Base-by-base conservation (phyloP, 2,113 vertebrate genomes). In the Oncorhynchus nerka region DNA sequence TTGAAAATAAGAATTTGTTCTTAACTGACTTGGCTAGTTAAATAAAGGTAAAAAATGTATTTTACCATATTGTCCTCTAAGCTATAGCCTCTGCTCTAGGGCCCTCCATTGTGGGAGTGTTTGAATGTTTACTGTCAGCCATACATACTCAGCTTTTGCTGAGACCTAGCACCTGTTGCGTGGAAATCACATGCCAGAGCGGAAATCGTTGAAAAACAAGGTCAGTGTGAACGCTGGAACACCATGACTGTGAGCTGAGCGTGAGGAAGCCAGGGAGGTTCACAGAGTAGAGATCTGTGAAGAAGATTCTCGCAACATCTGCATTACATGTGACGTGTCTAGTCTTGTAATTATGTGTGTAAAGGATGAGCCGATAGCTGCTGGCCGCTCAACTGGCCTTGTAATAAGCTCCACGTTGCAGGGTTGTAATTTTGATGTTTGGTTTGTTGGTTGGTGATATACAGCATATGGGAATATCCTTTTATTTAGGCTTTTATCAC, bases 271-370 rank as follows among this genome's bases (percentile, higher is more conserved):
- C 51, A 13, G 12, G 51, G 51, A 55, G 61, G 30, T 62, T 62
- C n/a, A 8, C 59, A 16, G n/a, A 4, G 30, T 32, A 32, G 67
- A 68, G 32, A 15, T 12, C 51, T 73, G 13, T 55, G 2, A 49
- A 55, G 71, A 8, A 45, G 8, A 75, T 59, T 26, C 20, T 20
- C 16, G 51, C 48, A 12, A 70, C 84, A 85, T 86, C 76, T 90
- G 73, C 66, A 55, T 59, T 45, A 15, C 76, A 16, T 62, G 5
- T 13, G 7, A 22, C 78, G 73, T 66, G 81, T 78, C 64, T 22
- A 12, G 70, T 28, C 83, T 70, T 89, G 75, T 85, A 86, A 88
- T 91, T 88, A 76, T 5, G 32, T 20, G 19, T 67, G 26, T 76
- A 39, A 16, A 75, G 75, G 72, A 72, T 80, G 62, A 69, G 16